Percentiles rank a stretch among this genome's conserved stretches.
phyloP scores from a whole-genome alignment of 2,797 vertebrate species.

The Phalloptychus januarius region DNA sequence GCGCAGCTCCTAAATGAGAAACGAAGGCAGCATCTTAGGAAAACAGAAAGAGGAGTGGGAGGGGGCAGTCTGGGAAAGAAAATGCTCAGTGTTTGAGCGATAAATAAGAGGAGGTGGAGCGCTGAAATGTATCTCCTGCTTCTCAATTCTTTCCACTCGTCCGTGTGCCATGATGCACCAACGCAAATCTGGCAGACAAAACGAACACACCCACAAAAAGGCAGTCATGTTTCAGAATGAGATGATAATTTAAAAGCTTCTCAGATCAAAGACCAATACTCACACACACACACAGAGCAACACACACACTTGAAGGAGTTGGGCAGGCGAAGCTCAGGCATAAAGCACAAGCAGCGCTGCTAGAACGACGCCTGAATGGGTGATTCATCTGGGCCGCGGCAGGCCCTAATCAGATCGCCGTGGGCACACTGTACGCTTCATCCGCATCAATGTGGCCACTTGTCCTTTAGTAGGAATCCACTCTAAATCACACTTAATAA shows the following conservation, averaged over 20 bases:
- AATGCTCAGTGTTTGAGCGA: constrained; percentile 20
- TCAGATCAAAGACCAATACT: constrained; percentile 57
- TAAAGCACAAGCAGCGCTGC: constrained; percentile 46
- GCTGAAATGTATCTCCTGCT: constrained; percentile 38
- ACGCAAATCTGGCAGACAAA: constrained; percentile 39
- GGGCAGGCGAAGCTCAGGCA: constrained; percentile 35
- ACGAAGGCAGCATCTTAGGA: constrained; percentile 14
- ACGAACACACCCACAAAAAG: constrained; percentile 37
- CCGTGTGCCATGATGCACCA: constrained; percentile 21
- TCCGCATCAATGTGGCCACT: constrained; percentile 65
- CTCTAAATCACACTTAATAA: constrained; percentile 72
- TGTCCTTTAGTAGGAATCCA: constrained; percentile 64
- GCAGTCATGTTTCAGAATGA: constrained; percentile 42
- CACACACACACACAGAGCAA: constrained; percentile 36
- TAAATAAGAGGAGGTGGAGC: constrained; percentile 11
- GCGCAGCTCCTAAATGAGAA: constrained; percentile 22
- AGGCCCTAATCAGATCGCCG: constrained; percentile 60
- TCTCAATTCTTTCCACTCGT: constrained; percentile 33
- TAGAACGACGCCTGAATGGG: constrained; percentile 51
- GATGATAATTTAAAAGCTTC: constrained; percentile 48
- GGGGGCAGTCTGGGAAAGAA: constrained; percentile 5
- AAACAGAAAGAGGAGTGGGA: constrained; percentile 5
- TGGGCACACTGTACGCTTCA: constrained; percentile 50
- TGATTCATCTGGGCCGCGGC: constrained; percentile 55
- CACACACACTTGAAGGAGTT: constrained; percentile 45